Evolutionary conservation across 37 sponge, comb jelly and placozoan genomes (phyloP).

Genomic region (Chondrosia reniformis): DNA sequence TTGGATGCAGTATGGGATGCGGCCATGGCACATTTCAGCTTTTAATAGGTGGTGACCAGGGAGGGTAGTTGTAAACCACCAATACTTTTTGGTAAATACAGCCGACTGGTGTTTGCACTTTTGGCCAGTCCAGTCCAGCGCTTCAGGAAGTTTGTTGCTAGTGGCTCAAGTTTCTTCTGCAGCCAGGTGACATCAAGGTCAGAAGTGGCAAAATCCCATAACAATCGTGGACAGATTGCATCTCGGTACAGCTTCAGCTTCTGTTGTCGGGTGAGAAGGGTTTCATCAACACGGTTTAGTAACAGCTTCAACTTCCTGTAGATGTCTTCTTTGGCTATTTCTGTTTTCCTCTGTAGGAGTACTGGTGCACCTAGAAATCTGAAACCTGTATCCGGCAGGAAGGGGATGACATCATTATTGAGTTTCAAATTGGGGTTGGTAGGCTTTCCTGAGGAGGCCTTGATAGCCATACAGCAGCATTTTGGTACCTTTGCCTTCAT

Average conservation of each 20-base stretch:
- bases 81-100: constrained; percentile 17
- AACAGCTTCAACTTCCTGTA: neutral
- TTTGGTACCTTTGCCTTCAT: constrained; percentile 39
- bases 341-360: too few relatives aligned
- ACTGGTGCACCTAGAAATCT: constrained; percentile 24
- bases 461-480: constrained; percentile 14
- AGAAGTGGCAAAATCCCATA: constrained; percentile 18
- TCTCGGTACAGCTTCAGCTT: constrained; percentile 28
- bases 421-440: constrained; percentile 3
- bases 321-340: too few relatives aligned
- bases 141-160: constrained; percentile 29
- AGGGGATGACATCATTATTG: constrained; percentile 16
- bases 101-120: neutral
- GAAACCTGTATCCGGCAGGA: neutral
- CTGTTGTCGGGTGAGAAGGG: constrained; percentile 24
- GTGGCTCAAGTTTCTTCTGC: neutral
- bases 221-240: constrained; percentile 24
- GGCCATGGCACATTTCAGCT: neutral
- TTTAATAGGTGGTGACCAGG: constrained; percentile 5
- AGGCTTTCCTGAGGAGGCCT: constrained; percentile 12
- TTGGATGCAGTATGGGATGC: constrained; percentile 1
- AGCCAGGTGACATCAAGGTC: constrained; percentile 21
- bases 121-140: constrained; percentile 25
- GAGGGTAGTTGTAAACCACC: constrained; percentile 27
- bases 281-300: constrained; percentile 12